phyloP scores from a whole-genome alignment of 2,888 invertebrate genomes.

The Drosophila formosana region DNA sequence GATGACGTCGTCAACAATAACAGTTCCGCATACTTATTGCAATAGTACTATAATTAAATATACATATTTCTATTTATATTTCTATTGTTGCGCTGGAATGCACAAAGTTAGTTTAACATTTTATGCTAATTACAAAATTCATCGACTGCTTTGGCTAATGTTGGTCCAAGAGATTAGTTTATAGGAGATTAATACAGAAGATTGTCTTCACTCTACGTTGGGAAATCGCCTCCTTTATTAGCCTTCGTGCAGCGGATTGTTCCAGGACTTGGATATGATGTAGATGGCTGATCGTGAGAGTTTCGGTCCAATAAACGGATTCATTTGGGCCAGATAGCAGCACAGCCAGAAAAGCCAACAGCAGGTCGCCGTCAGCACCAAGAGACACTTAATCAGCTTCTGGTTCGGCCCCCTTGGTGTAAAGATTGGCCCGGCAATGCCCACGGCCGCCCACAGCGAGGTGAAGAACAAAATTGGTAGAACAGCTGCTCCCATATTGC shows the following conservation, averaged over 20 bases:
- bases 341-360: slow-evolving; percentile 97
- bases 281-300: slow-evolving; percentile 89
- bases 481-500: slow-evolving; percentile 90
- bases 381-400: slow-evolving; percentile 94
- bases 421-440: slow-evolving; percentile 93
- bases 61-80: slow-evolving; percentile 14
- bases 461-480: slow-evolving; percentile 93
- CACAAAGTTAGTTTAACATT: slow-evolving; percentile 45
- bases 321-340: slow-evolving; percentile 97
- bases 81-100: slow-evolving; percentile 42
- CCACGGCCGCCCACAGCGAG: slow-evolving; percentile 93
- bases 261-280: slow-evolving; percentile 93
- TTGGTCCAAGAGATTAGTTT: slow-evolving; percentile 29
- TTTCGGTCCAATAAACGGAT: slow-evolving; percentile 94
- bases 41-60: slow-evolving; percentile 4
- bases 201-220: slow-evolving; percentile 2
- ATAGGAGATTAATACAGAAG: slow-evolving; percentile 34
- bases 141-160: background rate
- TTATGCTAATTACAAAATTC: slow-evolving; percentile 29
- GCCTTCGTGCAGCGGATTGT: slow-evolving; percentile 62
- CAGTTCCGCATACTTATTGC: background rate
- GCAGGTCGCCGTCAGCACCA: slow-evolving; percentile 93
- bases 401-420: slow-evolving; percentile 96
- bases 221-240: slow-evolving; percentile 11
- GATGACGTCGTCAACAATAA: slow-evolving; percentile 31